These are phyloP conservation scores for Nephrotoma appendiculata DNA, from an alignment of 2,888 invertebrate genomes.

Conservation along the genomic window DNA sequence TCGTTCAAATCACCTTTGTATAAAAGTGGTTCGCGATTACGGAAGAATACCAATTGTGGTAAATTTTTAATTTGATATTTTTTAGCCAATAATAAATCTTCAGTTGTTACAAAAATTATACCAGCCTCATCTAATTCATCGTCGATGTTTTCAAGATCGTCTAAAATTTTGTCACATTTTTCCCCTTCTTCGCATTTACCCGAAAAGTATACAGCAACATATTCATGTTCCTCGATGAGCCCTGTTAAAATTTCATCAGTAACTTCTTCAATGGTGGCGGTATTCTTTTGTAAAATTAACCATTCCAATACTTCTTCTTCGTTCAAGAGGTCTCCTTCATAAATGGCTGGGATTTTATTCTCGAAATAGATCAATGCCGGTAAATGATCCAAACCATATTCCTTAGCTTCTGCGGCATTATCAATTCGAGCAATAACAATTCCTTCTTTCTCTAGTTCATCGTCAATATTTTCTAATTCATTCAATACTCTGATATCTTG, in stretches of 20 bases:
- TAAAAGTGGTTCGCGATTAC: conserved; percentile 77
- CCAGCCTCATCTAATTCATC: conserved; percentile 87
- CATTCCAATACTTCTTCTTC: conserved; percentile 85
- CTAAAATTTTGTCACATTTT: conserved; percentile 69
- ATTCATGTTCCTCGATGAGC: conserved; percentile 79
- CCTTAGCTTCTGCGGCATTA: conserved; percentile 78
- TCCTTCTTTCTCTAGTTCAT: conserved; percentile 77
- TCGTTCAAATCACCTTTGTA: conserved; percentile 77
- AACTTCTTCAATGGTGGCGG: conserved; percentile 87
- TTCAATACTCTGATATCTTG: conserved; percentile 77
- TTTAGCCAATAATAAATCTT: conserved; percentile 65
- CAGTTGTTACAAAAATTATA: conserved; percentile 86
- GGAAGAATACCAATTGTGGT: conserved; percentile 78
- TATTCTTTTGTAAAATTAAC: conserved; percentile 68
- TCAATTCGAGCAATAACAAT: conserved; percentile 84
- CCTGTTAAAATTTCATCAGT: conserved; percentile 79
- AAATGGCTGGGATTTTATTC: conserved; percentile 78
- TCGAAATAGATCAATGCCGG: conserved; percentile 73
- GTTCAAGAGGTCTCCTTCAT: conserved; percentile 82
- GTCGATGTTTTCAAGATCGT: conserved; percentile 81
- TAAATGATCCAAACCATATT: conserved; percentile 78
- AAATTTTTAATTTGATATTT: conserved; percentile 72
- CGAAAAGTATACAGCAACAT: conserved; percentile 88
- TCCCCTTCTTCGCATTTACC: conserved; percentile 80
- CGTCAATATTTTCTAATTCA: conserved; percentile 84